Evolutionary conservation across 2,113 vertebrate genomes (phyloP), one percentile per base, ranked within the genome.

Genomic region (Lagopus muta): DNA sequence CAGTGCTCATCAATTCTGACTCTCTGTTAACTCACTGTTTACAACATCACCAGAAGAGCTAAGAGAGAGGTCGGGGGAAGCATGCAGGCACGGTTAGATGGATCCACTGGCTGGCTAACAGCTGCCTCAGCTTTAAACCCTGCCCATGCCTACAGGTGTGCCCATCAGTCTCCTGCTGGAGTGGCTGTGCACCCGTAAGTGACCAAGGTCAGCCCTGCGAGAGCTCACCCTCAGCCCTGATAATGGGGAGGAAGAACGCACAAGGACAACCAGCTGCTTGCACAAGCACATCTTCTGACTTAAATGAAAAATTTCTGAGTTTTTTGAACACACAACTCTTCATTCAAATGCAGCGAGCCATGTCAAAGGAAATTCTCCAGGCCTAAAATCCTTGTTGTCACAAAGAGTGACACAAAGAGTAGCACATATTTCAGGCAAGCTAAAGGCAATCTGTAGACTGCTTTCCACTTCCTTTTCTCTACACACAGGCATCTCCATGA

Each of bases 81-180:
- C 32, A 14, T 0, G 13, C 30, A 48, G 42, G 45, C 48, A 64
- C 0, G 0, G 48, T 2, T 40, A 40, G 30, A 42, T 11, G 8
- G 65, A 50, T 32, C 58, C 24, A 34, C 58, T 48, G 30, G 19
- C 32, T 12, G 76, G 57, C 42, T 57, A 64, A 45, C 27, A 50
- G 54, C 18, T 73, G 77, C 13, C 40, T 21, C 27, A 38, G 21
- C 48, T 43, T 43, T 32, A 22, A 38, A 61, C 8, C 15, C 40
- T 48, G 4, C 15, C 18, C 36, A 12, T 79, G 34, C 25, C 67
- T 5, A 18, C 30, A 52, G 27, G 28, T 7, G 18, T 20, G 27
- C 65, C 52, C 13, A 20, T 24, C 71, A 54, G 28, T 42, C 71
- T 42, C 2, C 43, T 32, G 48, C 74, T 27, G 62, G 30, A 14